These are phyloP conservation scores for Cephus pygmeus DNA, from an alignment of 2,888 invertebrate genomes.

Conservation along the genomic window DNA sequence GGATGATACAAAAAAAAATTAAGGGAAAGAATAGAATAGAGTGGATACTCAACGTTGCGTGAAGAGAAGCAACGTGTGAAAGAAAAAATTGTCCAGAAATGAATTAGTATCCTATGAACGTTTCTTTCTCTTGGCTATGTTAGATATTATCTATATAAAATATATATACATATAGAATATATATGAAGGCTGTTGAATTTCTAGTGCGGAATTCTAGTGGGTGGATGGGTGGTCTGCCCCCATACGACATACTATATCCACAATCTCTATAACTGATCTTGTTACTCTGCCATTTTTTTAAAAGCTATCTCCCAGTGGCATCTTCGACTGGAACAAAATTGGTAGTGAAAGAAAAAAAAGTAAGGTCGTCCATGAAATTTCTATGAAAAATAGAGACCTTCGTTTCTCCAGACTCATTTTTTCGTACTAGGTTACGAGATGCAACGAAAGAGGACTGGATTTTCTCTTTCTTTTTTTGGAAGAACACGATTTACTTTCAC, in stretches of 20 bases:
- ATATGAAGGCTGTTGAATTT: background rate
- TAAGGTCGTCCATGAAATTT: background rate
- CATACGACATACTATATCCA: background rate
- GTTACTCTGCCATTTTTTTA: background rate
- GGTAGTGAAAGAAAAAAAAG: background rate
- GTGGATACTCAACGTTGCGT: background rate
- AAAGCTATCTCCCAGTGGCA: background rate
- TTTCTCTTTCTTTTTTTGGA: background rate
- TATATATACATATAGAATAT: no score
- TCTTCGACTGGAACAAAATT: background rate
- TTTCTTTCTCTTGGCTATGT: background rate
- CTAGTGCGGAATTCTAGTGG: background rate
- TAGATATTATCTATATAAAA: background rate
- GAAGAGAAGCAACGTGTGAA: background rate
- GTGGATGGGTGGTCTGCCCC: background rate
- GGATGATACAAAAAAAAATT: background rate
- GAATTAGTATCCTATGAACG: background rate
- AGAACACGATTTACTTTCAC: constrained; percentile 28
- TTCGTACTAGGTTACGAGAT: background rate
- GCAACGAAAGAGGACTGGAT: background rate
- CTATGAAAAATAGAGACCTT: background rate
- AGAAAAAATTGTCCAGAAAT: background rate
- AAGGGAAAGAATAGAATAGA: background rate
- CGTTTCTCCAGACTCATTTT: background rate
- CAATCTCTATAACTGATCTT: background rate